Conservation (phyloP, 2,888 invertebrate genomes). For the Caprella mutica region DNA sequence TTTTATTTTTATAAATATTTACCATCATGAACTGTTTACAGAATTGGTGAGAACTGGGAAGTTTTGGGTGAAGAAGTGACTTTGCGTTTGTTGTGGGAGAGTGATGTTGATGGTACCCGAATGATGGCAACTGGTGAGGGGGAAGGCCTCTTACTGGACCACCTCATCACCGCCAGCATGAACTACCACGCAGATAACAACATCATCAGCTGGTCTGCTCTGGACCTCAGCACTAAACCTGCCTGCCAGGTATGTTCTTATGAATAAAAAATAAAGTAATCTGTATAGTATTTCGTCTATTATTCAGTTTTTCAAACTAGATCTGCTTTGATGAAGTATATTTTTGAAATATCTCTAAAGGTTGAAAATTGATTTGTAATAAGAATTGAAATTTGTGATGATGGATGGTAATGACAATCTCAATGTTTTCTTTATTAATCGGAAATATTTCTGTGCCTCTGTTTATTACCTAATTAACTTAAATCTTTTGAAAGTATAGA, state of each 20-base stretch:
- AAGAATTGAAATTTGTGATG: no score
- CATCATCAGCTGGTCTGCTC: not conserved
- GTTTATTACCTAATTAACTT: no score
- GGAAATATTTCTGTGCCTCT: no score
- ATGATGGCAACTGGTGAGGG: slow-evolving; percentile 1
- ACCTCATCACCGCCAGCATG: not conserved
- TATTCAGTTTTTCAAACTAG: not conserved
- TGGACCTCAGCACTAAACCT: not conserved
- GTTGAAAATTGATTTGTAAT: no score
- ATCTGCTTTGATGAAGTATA: not conserved
- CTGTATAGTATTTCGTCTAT: no score
- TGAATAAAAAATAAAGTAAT: no score
- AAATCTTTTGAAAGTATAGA: no score
- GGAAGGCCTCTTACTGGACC: not conserved
- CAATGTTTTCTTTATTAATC: no score
- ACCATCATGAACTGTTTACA: not conserved
- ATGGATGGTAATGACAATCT: no score
- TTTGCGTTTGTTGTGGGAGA: not conserved
- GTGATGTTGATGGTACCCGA: not conserved
- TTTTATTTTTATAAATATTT: not conserved
- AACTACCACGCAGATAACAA: not conserved
- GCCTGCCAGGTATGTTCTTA: slow-evolving; percentile 3
- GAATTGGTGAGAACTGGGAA: slow-evolving; percentile 6
- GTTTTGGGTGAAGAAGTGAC: not conserved
- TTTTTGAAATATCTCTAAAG: not conserved